phyloP scores from a whole-genome alignment of 2,888 invertebrate genomes.

The Harmothoe impar region DNA sequence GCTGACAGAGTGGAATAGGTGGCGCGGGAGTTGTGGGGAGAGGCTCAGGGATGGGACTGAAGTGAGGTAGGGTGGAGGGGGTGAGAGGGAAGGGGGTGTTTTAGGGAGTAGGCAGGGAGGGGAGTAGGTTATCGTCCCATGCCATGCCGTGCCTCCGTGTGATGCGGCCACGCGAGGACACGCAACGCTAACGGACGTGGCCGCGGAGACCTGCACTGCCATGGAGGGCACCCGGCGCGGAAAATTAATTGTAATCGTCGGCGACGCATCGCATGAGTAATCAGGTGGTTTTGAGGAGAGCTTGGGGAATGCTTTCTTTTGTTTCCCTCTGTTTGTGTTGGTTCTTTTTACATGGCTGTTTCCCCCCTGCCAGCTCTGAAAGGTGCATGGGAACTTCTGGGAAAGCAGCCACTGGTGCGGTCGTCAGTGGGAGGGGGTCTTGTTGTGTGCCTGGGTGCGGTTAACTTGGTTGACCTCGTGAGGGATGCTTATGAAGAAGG shows the following conservation, averaged over 20 bases:
- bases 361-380: no score
- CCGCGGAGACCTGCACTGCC: neutral
- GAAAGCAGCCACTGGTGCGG: no score
- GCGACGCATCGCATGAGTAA: conserved; percentile 29
- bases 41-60: neutral
- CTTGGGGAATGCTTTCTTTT: conserved; percentile 18
- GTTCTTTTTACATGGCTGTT: neutral
- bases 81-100: neutral
- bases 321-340: neutral
- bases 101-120: neutral
- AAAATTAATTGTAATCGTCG: conserved; percentile 34
- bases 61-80: neutral
- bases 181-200: neutral
- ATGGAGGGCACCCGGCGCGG: neutral
- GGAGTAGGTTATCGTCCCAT: neutral
- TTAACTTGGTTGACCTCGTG: no score
- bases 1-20: neutral
- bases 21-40: neutral
- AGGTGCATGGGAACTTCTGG: no score
- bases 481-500: no score
- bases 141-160: neutral
- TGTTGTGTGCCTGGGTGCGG: no score
- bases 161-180: neutral
- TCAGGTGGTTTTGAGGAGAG: conserved; percentile 14
- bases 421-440: no score